Evolutionary conservation across 2,113 vertebrate genomes (phyloP), one percentile per base, ranked within the genome.

Genomic region (Vicugna pacos): DNA sequence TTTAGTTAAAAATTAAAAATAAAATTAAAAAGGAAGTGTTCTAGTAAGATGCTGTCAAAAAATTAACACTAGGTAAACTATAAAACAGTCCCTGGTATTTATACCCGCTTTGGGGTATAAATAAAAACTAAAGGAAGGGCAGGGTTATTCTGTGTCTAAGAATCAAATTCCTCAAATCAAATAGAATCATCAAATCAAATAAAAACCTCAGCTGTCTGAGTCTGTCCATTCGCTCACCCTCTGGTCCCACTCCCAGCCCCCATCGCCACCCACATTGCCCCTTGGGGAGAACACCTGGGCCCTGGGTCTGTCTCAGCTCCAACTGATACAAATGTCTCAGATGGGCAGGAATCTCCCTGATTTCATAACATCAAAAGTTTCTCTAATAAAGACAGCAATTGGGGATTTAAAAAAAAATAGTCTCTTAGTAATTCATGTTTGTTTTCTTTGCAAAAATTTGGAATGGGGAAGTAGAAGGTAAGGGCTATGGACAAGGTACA

Each of bases 161-260:
- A 80, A 79, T 85, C 30, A 8, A 90, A 30, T 89, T 56, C 64
- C 60, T 93, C 89, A 64, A 80, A 81, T 84, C 35, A 67, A 75
- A 80, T 89, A 70, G 79, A 85, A 87, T 91, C 46, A 85, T 62
- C 56, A 60, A 91, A 81, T 50, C 52, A 80, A 93, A 85, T 85
- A 46, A 86, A 58, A 82, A 30, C 56, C 67, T 94, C 72, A 86
- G 82, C 42, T 70, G 75, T 60, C 62, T 62, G 28, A 11, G 17
- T 28, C 96, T 93, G 35, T 60, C 73, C 89, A 77, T 58, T 85
- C 92, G 30, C 42, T 67, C 35, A 77, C 26, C 35, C 38, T 56
- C 81, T 73, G 28, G 50, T 88, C 89, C 38, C 75, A 60, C 38
- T 72, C 35, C 52, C 54, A 88, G 8, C 22, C 48, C 15, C 20